Percentiles rank a stretch among this genome's conserved stretches.
These are phyloP conservation scores for Acanthochromis polyacanthus DNA, from an alignment of 2,113 vertebrate genomes.

Conservation along the genomic window DNA sequence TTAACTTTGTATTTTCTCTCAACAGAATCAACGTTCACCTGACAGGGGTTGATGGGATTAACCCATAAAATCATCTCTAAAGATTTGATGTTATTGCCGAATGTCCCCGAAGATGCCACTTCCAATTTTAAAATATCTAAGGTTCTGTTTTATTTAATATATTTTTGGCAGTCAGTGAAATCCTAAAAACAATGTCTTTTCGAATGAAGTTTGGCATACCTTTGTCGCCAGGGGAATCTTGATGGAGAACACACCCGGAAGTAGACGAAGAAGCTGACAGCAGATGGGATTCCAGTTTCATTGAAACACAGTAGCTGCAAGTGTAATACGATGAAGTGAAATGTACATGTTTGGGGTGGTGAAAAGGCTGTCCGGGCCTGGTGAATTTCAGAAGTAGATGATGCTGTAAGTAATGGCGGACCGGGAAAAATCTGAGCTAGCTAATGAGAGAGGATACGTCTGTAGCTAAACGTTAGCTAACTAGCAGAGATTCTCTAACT, in stretches of 20 bases:
- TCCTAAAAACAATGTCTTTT: too few relatives aligned
- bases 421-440: neutral
- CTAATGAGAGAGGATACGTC: neutral
- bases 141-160: rapidly evolving
- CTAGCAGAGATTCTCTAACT: neutral
- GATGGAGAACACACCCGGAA: conserved; percentile 49
- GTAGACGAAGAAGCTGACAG: neutral
- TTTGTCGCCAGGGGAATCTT: neutral
- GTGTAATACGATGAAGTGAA: neutral
- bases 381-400: neutral
- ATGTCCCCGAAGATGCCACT: rapidly evolving
- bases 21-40: too few relatives aligned
- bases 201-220: neutral
- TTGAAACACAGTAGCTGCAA: neutral
- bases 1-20: too few relatives aligned
- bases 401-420: conserved; percentile 41
- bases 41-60: neutral
- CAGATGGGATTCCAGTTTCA: neutral
- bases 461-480: conserved; percentile 30
- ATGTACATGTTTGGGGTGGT: neutral
- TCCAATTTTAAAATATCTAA: too few relatives aligned
- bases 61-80: neutral
- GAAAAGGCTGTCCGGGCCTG: neutral
- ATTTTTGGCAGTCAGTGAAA: too few relatives aligned
- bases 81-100: neutral